Evolutionary conservation across 2,113 vertebrate genomes (phyloP), one percentile per base, ranked within the genome.

Genomic region (Chionis minor): DNA sequence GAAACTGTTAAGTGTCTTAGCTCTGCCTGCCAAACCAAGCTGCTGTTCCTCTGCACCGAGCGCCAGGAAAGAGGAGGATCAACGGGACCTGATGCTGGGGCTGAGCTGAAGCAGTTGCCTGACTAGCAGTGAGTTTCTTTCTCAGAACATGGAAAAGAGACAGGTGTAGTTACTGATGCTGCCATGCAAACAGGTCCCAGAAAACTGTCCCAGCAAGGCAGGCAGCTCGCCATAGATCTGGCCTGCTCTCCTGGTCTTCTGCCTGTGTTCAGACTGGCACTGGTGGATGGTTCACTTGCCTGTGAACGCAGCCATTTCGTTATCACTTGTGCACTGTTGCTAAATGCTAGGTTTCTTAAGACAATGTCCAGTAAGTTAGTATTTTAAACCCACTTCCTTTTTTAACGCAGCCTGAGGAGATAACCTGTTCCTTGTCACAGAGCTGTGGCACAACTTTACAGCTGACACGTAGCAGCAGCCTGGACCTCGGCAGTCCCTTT

Each of bases 121-220:
- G 47, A 28, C n/a, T 32, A 30, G 28, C 28, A 83, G n/a, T 4
- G 30, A 88, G n/a, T 44, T 88, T 20, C 51, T 51, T 28, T 61
- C 49, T 75, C 54, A 51, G 66, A 51, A 45, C 8, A 30, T 0
- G 0, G 59, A 17, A 40, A 14, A 55, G 27, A 27, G 38, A 40
- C 5, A 1, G 45, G 10, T 54, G 49, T 26, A 45, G 54, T 21
- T 32, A 12, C 51, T 47, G 69, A 16, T 24, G 49, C 74, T 79
- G 86, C 56, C 30, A 4, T 44, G 28, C 55, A 58, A 49, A 24
- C 54, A 32, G 70, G 21, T 30, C 32, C 83, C 18, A 35, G 74
- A 40, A 51, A 69, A 13, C 49, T 33, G 28, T 24, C 12, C 2
- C 2, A 2, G 17, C 0, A 0, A 42, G 32, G 17, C 7, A 1